Percentiles rank a stretch among this genome's conserved stretches.
Evolutionary conservation across 2,113 vertebrate genomes (phyloP).

Genomic region (Macaca mulatta): DNA sequence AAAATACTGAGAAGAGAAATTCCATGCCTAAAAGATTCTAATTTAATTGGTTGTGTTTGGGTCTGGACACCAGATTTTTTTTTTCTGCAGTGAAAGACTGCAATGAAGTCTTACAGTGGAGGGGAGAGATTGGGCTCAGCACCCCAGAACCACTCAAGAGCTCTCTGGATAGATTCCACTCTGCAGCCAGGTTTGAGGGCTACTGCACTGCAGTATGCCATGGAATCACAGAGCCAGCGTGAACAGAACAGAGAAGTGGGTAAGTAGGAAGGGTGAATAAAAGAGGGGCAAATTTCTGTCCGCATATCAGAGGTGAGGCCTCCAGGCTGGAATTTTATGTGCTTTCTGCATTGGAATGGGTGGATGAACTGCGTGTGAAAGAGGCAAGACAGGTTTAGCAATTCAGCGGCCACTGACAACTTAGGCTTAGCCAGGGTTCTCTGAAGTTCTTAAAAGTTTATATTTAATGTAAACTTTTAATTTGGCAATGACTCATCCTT

Average conservation of each 20-base stretch:
- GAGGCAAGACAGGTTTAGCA: neutral
- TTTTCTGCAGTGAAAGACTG: neutral
- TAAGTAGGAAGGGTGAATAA: neutral
- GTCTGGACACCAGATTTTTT: neutral
- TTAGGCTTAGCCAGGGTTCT: neutral
- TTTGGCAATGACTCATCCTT: neutral
- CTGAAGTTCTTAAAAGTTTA: slow-evolving; percentile 15
- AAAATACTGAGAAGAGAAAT: neutral
- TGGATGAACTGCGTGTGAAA: neutral
- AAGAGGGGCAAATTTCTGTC: neutral
- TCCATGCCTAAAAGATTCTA: neutral
- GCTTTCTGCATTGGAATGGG: neutral
- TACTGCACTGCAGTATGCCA: neutral
- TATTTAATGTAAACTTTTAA: neutral
- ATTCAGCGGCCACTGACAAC: neutral
- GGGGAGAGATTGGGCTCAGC: neutral
- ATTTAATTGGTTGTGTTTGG: neutral
- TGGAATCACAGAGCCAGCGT: neutral
- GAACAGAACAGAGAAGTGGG: neutral
- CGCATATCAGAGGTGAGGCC: neutral
- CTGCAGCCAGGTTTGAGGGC: neutral
- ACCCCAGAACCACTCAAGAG: neutral
- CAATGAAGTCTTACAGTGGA: neutral
- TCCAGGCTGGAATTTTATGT: neutral
- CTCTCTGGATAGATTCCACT: neutral